Conservation (phyloP, 2,888 invertebrate genomes). For the Eristalis pertinax region DNA sequence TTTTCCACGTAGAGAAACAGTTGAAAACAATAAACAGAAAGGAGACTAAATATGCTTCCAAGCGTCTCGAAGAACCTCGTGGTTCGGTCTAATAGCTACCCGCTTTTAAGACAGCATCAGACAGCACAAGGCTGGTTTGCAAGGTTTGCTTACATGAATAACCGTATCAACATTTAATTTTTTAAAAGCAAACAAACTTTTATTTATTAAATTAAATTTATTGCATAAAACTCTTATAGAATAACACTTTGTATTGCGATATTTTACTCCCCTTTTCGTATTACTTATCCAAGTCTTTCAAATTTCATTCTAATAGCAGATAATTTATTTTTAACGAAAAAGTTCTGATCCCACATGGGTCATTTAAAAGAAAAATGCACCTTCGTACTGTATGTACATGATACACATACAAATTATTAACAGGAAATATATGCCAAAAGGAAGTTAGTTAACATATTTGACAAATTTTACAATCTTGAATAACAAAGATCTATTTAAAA, state of each 20-base stretch:
- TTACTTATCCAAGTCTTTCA: conserved; percentile 20
- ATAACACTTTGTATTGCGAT: conserved; percentile 42
- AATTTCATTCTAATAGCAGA: conserved; percentile 17
- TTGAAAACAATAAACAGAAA: too few species aligned
- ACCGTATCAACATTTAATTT: too few species aligned
- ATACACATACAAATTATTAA: conserved; percentile 3
- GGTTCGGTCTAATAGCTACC: too few species aligned
- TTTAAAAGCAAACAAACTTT: too few species aligned
- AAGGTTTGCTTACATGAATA: too few species aligned
- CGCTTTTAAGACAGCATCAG: too few species aligned
- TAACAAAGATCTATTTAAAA: conserved; percentile 6
- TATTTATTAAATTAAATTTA: conserved; percentile 23
- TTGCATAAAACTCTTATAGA: conserved; percentile 16
- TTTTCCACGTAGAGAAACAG: too few species aligned
- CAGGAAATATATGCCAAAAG: conserved; percentile 2
- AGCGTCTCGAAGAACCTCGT: too few species aligned
- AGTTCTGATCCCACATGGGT: background rate
- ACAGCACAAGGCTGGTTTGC: too few species aligned
- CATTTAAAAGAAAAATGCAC: conserved; percentile 5
- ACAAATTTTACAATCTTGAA: background rate
- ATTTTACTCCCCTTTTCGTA: background rate
- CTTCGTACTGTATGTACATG: background rate
- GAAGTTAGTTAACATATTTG: background rate
- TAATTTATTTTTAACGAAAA: background rate
- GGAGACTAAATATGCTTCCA: too few species aligned